Base-by-base conservation (phyloP, 2,797 vertebrate genomes). In the Sitta carolinensis region DNA sequence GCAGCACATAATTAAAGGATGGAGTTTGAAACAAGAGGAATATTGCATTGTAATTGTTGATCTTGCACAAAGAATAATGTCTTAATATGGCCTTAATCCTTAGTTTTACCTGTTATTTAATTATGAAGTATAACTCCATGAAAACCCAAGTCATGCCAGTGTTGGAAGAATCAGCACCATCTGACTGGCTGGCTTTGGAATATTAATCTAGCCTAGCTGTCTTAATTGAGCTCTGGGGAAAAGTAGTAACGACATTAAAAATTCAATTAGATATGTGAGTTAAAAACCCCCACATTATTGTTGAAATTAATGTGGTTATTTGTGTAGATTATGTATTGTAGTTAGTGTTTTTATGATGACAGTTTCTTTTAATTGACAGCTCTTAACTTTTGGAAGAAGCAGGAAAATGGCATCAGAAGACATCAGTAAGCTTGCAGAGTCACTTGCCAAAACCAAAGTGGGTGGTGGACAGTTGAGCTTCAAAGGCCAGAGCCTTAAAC, bases 401-500 rank as follows among this genome's bases (percentile, higher is more conserved):
- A 72, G 85, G 82, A 93, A 93, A n/a, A 99, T 99, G 99, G 99
- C 99, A 47, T 98, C 99, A 22, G 99, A 99, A 95, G 98, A 98
- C 93, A 99, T 99, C 84, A 96, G 98, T 18, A 98, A 98, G 96
- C 97, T 99, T 94, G 98, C 98, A 0, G 98, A 99, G 92, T 99
- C 98, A 3, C 98, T 99, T 96, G 99, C 99, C 94, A 99, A 98
- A 97, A 98, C 99, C 23, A 98, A 98, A 94, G 98, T 99, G 38
- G 98, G 97, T 1, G 99, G 98, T 7, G 98, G 98, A 94, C 99
- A 99, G 95, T 97, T 99, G 94, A 99, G 99, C 96, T 99, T 99
- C 97, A 99, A 99, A 98, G 99, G 99, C 84, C 98, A 98, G 95
- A 98, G 98, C 43, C 98, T 99, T 78, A 99, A 99, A 96, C 98